phyloP scores from a whole-genome alignment of 2,797 vertebrate species.

The Pachyuromys duprasi region DNA sequence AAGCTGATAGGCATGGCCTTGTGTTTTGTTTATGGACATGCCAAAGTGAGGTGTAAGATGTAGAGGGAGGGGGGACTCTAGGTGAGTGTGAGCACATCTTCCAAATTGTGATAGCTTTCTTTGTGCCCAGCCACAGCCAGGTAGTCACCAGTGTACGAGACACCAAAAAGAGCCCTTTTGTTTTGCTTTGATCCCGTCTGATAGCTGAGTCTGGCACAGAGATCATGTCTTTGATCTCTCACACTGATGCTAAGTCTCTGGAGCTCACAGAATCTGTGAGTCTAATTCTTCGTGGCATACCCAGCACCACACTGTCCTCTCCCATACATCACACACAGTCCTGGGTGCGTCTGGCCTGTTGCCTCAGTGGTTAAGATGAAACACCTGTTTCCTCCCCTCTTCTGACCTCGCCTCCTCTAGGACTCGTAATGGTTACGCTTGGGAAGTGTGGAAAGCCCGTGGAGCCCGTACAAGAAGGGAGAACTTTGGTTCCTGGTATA shows the following conservation, averaged over 20 bases:
- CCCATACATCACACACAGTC: constrained; percentile 90
- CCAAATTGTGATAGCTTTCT: constrained; percentile 60
- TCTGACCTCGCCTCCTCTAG: neutral
- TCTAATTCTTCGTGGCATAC: constrained; percentile 89
- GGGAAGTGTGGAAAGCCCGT: neutral
- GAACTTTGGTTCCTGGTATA: neutral
- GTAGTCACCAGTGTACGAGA: constrained; percentile 74
- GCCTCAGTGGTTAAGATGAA: constrained; percentile 84
- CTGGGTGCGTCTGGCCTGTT: constrained; percentile 87
- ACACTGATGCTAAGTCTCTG: constrained; percentile 85
- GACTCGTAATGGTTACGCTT: neutral
- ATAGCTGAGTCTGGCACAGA: constrained; percentile 82
- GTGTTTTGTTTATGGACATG: constrained; percentile 76
- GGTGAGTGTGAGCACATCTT: constrained; percentile 19
- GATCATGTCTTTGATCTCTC: constrained; percentile 88
- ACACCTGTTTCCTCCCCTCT: constrained; percentile 41
- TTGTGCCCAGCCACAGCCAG: constrained; percentile 73
- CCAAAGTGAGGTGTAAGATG: constrained; percentile 57
- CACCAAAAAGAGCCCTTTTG: constrained; percentile 84
- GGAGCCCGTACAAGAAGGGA: neutral
- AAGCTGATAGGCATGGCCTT: constrained; percentile 39
- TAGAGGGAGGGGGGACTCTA: constrained; percentile 31
- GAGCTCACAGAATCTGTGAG: constrained; percentile 87
- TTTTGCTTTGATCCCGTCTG: constrained; percentile 84
- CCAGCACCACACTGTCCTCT: constrained; percentile 91